phyloP scores from a whole-genome alignment of 2,113 vertebrate genomes.

The Speoplatyrhinus poulsoni region DNA sequence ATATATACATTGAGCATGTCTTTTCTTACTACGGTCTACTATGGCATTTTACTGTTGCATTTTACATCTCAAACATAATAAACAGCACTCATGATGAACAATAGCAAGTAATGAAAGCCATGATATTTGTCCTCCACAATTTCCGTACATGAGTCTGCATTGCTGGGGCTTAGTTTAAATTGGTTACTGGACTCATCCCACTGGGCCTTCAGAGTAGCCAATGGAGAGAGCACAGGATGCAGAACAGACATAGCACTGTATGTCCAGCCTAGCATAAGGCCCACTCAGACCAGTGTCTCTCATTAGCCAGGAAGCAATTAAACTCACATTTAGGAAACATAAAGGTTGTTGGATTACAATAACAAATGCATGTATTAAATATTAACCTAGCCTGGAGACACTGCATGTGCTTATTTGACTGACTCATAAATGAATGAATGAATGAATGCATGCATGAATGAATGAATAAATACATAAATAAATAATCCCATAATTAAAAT shows the following conservation, averaged over 20 bases:
- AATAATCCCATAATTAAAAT: neutral
- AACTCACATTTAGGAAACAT: neutral
- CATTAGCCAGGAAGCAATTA: neutral
- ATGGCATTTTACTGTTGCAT: too few relatives aligned
- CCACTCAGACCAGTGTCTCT: neutral
- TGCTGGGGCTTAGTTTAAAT: conserved; percentile 23
- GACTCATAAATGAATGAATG: neutral
- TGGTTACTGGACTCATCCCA: neutral
- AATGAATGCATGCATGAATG: neutral
- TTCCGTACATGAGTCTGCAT: neutral
- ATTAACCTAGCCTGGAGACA: neutral
- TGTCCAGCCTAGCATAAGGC: neutral
- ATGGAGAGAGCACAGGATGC: neutral
- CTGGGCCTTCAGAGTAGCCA: neutral
- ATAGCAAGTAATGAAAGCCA: too few relatives aligned
- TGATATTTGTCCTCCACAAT: too few relatives aligned
- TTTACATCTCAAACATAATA: too few relatives aligned
- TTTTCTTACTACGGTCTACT: too few relatives aligned
- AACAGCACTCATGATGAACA: too few relatives aligned
- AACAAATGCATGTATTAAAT: neutral
- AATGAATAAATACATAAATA: neutral
- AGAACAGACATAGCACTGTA: neutral
- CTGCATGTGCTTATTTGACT: neutral
- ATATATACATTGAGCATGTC: too few relatives aligned
- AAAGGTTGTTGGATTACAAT: neutral